A percentile compares a stretch with the other conserved stretches of the same genome.
These are phyloP conservation scores for Heliocidaris tuberculata DNA, from an alignment of 35 echinoderm and acorn worm species.

Conservation along the genomic window DNA sequence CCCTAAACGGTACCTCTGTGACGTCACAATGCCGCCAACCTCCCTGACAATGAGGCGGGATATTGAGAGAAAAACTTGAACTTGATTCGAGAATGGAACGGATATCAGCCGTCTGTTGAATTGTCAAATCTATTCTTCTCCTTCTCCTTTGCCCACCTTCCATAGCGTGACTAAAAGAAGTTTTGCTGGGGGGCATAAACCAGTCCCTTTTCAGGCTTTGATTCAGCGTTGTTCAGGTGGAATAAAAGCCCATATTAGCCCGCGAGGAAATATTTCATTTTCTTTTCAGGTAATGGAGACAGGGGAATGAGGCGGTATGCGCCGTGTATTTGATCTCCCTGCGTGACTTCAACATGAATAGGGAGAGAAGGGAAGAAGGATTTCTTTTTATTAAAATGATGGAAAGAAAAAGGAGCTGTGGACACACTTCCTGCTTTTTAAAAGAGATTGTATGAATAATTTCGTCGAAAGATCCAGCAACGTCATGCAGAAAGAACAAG, in stretches of 20 bases:
- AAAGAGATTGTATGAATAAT: background rate
- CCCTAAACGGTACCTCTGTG: background rate
- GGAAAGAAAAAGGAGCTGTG: background rate
- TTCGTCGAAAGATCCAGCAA: background rate
- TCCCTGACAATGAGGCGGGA: background rate
- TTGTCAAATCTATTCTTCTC: conserved; percentile 3
- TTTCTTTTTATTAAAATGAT: background rate
- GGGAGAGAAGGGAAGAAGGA: background rate
- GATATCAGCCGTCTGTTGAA: background rate
- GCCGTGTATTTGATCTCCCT: background rate
- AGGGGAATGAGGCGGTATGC: background rate
- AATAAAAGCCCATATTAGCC: background rate
- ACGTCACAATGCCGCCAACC: background rate
- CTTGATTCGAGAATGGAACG: background rate
- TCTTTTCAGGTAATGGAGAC: background rate
- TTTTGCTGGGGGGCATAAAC: background rate
- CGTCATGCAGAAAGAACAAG: background rate
- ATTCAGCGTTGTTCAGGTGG: background rate
- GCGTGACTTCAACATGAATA: background rate
- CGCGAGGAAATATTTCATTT: background rate
- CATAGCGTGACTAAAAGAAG: background rate
- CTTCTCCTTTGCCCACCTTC: background rate
- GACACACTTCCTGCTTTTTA: background rate
- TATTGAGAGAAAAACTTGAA: background rate
- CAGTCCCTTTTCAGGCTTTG: background rate